Percentiles rank a stretch among this genome's conserved stretches.
Evolutionary conservation across 2,113 vertebrate genomes (phyloP).

Genomic region (Pipra filicauda): DNA sequence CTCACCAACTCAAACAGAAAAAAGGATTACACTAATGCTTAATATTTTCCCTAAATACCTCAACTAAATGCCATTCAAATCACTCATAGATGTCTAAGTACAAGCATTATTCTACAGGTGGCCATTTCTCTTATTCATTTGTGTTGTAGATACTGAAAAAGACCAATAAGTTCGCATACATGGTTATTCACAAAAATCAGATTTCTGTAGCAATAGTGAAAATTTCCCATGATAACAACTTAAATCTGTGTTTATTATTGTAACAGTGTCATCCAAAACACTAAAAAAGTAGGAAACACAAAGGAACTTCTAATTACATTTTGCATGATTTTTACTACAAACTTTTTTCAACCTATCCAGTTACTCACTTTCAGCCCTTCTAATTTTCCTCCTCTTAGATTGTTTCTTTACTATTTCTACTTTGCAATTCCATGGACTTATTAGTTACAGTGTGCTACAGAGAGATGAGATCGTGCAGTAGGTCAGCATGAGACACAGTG

Average conservation of each 20-base stretch:
- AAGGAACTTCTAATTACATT: not conserved
- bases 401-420: not conserved
- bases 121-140: not conserved
- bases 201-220: not conserved
- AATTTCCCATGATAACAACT: not conserved
- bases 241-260: not conserved
- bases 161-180: not conserved
- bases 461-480: not conserved
- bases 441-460: fast-evolving
- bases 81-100: not conserved
- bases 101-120: not conserved
- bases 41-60: not conserved
- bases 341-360: not conserved
- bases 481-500: not conserved
- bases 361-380: not conserved
- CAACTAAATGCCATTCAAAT: not conserved
- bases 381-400: not conserved
- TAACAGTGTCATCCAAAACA: not conserved
- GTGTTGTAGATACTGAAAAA: not conserved
- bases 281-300: not conserved
- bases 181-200: not conserved
- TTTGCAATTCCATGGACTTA: too few species aligned
- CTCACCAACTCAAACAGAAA: not conserved
- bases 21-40: not conserved
- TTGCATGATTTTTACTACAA: not conserved